These are phyloP conservation scores for Tretioscincus oriximinensis DNA, from an alignment of 2,113 vertebrate genomes.

Conservation along the genomic window DNA sequence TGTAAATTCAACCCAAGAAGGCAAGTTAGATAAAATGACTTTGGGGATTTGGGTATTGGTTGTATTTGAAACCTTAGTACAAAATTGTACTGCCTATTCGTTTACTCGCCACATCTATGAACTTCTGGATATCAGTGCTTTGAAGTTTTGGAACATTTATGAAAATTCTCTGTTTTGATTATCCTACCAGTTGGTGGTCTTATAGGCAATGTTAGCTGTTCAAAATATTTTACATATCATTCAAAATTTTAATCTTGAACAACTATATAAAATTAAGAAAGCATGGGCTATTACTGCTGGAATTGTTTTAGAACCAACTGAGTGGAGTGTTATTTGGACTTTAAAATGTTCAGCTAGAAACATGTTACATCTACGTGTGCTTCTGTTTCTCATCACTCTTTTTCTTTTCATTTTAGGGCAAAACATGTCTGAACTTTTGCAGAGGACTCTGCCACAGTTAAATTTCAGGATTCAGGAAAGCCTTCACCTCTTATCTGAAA, in stretches of 20 bases:
- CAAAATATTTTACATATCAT: not conserved
- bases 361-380: not conserved
- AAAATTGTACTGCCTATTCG: not conserved
- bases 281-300: not conserved
- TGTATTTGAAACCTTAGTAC: not conserved
- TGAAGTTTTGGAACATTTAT: not conserved
- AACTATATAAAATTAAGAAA: not conserved
- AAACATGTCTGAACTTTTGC: conserved; percentile 78
- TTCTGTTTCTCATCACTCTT: conserved; percentile 19
- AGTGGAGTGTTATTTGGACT: not conserved
- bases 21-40: conserved; percentile 62
- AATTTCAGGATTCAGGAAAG: conserved; percentile 78
- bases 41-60: not conserved
- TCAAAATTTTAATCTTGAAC: not conserved
- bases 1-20: conserved; percentile 65
- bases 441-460: conserved; percentile 77
- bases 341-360: not conserved
- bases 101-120: not conserved
- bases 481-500: conserved; percentile 77
- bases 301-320: not conserved
- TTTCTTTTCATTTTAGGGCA: conserved; percentile 62
- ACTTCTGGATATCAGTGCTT: not conserved
- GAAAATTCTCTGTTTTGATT: not conserved
- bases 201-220: not conserved
- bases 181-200: not conserved